These are phyloP conservation scores for Carcharodon carcharias DNA, from an alignment of 2,797 vertebrate species.

Conservation along the genomic window DNA sequence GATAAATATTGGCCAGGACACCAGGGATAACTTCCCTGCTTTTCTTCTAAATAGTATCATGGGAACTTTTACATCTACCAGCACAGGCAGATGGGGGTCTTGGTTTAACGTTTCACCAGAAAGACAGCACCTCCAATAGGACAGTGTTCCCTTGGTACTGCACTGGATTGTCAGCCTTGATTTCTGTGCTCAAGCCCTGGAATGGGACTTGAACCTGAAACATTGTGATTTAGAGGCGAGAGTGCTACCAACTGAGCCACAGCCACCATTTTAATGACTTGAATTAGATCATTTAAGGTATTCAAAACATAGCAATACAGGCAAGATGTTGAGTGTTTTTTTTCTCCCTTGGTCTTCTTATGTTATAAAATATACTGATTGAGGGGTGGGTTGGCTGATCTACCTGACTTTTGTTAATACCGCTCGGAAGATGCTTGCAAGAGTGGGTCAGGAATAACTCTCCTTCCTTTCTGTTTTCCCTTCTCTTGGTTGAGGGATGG, in stretches of 20 bases:
- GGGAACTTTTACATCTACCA: no score
- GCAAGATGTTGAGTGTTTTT: background rate
- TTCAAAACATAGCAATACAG: background rate
- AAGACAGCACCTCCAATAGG: no score
- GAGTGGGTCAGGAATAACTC: background rate
- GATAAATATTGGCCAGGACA: background rate
- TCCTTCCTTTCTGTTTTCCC: background rate
- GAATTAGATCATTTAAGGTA: background rate
- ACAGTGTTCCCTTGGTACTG: no score
- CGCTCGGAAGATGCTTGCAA: background rate
- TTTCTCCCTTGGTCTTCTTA: background rate
- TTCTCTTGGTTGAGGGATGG: background rate
- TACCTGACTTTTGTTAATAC: background rate
- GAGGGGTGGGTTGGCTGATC: background rate
- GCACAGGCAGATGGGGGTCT: no score
- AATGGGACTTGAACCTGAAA: no score
- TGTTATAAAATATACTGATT: background rate
- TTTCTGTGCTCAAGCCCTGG: no score
- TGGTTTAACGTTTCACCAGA: no score
- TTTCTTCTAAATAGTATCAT: no score
- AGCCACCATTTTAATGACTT: background rate
- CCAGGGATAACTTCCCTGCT: no score
- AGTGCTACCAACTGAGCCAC: no score
- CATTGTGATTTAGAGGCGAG: no score
- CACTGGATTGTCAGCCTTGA: no score